phyloP scores from a whole-genome alignment of 2,888 invertebrate species.

The Mallateleia sp. region DNA sequence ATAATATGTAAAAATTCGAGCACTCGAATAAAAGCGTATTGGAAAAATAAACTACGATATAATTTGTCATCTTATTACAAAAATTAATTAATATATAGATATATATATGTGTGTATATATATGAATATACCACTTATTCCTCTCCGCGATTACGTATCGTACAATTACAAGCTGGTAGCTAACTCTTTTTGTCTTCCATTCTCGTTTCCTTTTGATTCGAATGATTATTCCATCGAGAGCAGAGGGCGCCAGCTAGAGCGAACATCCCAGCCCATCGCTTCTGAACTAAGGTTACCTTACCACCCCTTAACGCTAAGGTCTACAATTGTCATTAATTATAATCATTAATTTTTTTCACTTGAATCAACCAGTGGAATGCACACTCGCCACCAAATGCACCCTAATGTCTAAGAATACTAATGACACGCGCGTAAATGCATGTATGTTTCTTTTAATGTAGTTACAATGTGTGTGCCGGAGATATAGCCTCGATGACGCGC shows the following conservation, averaged over 20 bases:
- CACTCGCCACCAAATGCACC: constrained; percentile 84
- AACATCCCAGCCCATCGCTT: too few relatives aligned
- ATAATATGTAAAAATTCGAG: constrained; percentile 72
- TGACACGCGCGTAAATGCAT: constrained; percentile 77
- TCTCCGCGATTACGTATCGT: constrained; percentile 55
- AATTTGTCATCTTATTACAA: constrained; percentile 55
- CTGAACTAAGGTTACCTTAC: constrained; percentile 46
- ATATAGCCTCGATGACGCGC: too few relatives aligned
- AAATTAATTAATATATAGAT: constrained; percentile 69
- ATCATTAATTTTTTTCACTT: constrained; percentile 46
- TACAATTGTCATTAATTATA: constrained; percentile 23
- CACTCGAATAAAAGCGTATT: constrained; percentile 75
- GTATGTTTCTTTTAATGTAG: constrained; percentile 68
- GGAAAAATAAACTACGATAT: constrained; percentile 74
- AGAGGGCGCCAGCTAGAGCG: constrained; percentile 70
- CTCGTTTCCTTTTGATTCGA: constrained; percentile 49
- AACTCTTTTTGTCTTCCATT: too few relatives aligned
- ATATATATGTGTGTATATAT: constrained; percentile 48
- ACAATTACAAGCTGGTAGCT: constrained; percentile 55
- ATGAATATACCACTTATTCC: constrained; percentile 56
- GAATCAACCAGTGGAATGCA: constrained; percentile 84
- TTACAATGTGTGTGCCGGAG: constrained; percentile 73
- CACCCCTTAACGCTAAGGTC: background rate
- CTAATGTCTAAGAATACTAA: constrained; percentile 83
- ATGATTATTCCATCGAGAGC: constrained; percentile 69